Conservation (phyloP, 2,113 vertebrate genomes). For the Mastomys natalensis region DNA sequence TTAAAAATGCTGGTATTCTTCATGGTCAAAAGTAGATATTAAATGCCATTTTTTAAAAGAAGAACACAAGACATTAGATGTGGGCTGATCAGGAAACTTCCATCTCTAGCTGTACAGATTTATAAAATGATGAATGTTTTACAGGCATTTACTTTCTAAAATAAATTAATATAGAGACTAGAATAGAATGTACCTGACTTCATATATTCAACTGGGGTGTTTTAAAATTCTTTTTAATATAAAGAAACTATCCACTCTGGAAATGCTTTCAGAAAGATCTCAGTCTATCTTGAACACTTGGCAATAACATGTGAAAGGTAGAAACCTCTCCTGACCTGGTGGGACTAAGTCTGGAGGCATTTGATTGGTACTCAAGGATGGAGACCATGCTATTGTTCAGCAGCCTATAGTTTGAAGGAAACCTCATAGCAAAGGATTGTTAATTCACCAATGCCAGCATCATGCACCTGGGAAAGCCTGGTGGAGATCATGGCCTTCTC, state of each 20-base stretch:
- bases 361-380: accelerated
- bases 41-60: background rate
- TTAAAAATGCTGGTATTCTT: background rate
- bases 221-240: background rate
- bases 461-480: background rate
- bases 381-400: accelerated
- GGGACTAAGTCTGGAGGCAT: background rate
- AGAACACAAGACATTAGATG: background rate
- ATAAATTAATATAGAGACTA: background rate
- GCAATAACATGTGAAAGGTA: background rate
- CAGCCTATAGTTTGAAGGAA: accelerated
- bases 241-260: background rate
- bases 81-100: too few species aligned
- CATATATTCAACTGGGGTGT: background rate
- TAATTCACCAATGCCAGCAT: background rate
- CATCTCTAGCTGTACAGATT: background rate
- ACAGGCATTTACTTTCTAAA: background rate
- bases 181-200: background rate
- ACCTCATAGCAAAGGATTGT: background rate
- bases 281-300: background rate
- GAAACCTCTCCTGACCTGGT: background rate
- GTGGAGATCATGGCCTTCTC: background rate
- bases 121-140: background rate
- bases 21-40: background rate
- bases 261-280: background rate